Base-by-base conservation (phyloP, 2,888 invertebrate genomes). In the Helleia helle region DNA sequence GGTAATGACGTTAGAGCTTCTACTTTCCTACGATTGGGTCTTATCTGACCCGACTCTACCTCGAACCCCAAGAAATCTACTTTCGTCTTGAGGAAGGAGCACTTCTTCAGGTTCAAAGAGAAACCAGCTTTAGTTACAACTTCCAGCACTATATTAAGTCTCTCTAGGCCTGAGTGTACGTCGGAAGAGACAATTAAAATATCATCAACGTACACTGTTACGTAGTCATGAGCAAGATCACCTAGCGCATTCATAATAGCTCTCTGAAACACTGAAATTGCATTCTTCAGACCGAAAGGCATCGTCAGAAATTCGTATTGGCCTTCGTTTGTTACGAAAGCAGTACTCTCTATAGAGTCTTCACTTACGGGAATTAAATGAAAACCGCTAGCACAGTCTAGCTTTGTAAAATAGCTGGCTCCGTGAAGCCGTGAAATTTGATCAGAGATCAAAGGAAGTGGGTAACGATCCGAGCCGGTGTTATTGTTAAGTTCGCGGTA, bases 201-300 rank as follows among this genome's bases (percentile, higher is more conserved):
- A 17, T 61, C 59, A 41, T 59, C 59, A 0, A 59, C 43, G 12
- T 60, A 60, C 0, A 58, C 55, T 1, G 52, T 50, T 8, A 41
- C 46, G 29, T 36, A 36, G n/a, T 13, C n/a, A n/a, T n/a, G n/a
- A n/a, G n/a, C n/a, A n/a, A n/a, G n/a, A n/a, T n/a, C n/a, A n/a
- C n/a, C n/a, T 18, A 47, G 13, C 0, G 52, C 50, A 7, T 25
- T 39, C 34, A 46, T 49, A 1, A 51, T 52, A 9, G 43, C 36
- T 2, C 49, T 17, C 24, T 51, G 52, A 37, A 69, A 68, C 6
- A 59, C 58, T 2, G 60, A 48, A 5, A 65, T 65, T 3, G 52
- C 49, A 40, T 61, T 66, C 13, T 56, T 59, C 4, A 67, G 41
- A 6, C 70, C 69, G 56, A 73, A 72, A 1, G 66, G 70, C 18